phyloP scores from a whole-genome alignment of 2,113 vertebrate genomes.

The Chionodraco myersi region DNA sequence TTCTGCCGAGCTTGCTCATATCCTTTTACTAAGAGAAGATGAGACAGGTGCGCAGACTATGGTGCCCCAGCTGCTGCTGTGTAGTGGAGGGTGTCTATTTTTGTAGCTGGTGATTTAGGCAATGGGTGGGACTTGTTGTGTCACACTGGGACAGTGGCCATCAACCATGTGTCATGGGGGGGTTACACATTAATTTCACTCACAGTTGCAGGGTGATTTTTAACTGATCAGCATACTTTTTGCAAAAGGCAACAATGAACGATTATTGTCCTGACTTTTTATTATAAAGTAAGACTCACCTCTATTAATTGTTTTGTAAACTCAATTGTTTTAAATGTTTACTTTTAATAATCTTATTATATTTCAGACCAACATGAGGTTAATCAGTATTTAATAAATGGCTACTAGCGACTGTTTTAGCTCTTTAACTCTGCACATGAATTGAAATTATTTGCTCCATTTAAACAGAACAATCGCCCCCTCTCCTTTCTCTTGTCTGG shows the following conservation, averaged over 20 bases:
- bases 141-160: conserved; percentile 36
- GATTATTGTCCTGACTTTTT: background rate
- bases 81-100: conserved; percentile 79
- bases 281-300: background rate
- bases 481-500: conserved; percentile 13
- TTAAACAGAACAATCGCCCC: conserved; percentile 52
- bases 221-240: background rate
- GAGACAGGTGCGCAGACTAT: conserved; percentile 76
- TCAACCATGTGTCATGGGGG: conserved; percentile 17
- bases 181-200: conserved; percentile 7
- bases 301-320: background rate
- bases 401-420: background rate
- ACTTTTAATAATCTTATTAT: background rate
- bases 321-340: background rate
- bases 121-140: conserved; percentile 67
- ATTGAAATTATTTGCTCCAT: conserved; percentile 49
- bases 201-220: background rate
- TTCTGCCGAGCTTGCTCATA: conserved; percentile 32
- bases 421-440: conserved; percentile 14
- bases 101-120: conserved; percentile 68
- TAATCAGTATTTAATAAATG: background rate
- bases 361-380: background rate
- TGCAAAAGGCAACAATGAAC: background rate
- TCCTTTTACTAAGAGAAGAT: conserved; percentile 64
- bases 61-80: conserved; percentile 76